Percentiles rank a stretch among this genome's conserved stretches.
Evolutionary conservation across 2,797 vertebrate species (phyloP).

Genomic region (Falco berigora): DNA sequence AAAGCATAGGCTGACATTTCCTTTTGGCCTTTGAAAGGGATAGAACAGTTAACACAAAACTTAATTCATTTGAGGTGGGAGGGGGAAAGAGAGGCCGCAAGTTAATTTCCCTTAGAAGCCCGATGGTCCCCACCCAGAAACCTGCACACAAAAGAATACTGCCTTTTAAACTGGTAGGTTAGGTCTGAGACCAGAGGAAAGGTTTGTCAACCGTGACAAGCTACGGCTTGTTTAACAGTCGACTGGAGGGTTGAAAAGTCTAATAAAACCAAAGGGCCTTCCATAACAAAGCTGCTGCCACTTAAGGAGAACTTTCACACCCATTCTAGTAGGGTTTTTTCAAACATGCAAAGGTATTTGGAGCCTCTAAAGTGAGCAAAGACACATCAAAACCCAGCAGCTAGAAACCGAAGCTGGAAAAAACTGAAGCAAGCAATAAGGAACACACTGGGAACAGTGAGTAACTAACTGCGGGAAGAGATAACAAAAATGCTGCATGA

Average conservation of each 20-base stretch:
- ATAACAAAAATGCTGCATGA: slow-evolving; percentile 46
- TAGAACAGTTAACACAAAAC: slow-evolving; percentile 34
- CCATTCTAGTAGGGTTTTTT: neutral
- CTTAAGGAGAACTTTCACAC: slow-evolving; percentile 32
- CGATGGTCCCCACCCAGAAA: slow-evolving; percentile 54
- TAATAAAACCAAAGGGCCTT: slow-evolving; percentile 53
- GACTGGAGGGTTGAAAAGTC: slow-evolving; percentile 44
- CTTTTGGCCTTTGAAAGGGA: neutral
- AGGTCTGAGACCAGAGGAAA: slow-evolving; percentile 56
- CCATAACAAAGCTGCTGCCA: slow-evolving; percentile 49
- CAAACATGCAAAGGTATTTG: neutral
- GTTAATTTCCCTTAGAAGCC: slow-evolving; percentile 19
- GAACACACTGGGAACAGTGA: neutral
- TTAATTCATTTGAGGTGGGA: neutral
- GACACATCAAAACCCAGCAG: neutral
- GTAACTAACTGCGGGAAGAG: slow-evolving; percentile 9
- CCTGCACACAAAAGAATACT: slow-evolving; percentile 47
- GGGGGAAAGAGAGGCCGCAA: neutral
- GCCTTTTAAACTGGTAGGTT: slow-evolving; percentile 65
- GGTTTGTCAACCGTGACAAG: slow-evolving; percentile 66
- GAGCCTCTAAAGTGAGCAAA: neutral
- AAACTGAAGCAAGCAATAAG: neutral
- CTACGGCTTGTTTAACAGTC: slow-evolving; percentile 44
- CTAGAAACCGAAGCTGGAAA: neutral
- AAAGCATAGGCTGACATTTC: neutral